These are phyloP conservation scores for Micoletzkya japonica DNA, from an alignment of 2,888 invertebrate species.

Conservation along the genomic window DNA sequence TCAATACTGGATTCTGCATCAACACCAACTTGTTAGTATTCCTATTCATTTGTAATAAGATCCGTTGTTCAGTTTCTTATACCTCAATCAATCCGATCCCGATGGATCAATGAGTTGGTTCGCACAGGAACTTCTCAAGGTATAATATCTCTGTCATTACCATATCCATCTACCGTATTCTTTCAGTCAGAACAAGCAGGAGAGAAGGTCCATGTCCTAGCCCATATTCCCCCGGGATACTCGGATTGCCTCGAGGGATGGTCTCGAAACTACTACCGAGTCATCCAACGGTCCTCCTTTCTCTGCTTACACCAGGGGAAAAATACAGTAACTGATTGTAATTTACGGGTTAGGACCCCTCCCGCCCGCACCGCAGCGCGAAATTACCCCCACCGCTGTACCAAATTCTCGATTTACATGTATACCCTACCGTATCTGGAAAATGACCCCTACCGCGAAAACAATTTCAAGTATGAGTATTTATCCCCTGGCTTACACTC, in stretches of 20 bases:
- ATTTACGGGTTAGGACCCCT: neutral
- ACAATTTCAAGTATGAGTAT: neutral
- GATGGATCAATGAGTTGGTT: conserved; percentile 82
- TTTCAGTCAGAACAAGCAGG: conserved; percentile 73
- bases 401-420: too few relatives aligned
- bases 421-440: too few relatives aligned
- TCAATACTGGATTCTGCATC: conserved; percentile 66
- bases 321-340: neutral
- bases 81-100: conserved; percentile 83
- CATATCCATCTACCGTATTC: neutral
- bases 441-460: neutral
- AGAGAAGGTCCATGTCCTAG: conserved; percentile 79
- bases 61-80: conserved; percentile 70
- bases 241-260: conserved; percentile 76
- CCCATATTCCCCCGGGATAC: conserved; percentile 81
- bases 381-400: too few relatives aligned
- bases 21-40: conserved; percentile 63
- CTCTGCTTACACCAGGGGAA: neutral
- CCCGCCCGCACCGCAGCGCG: neutral
- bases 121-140: conserved; percentile 71
- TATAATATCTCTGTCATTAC: neutral
- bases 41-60: neutral
- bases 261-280: conserved; percentile 78
- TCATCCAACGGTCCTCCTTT: conserved; percentile 65
- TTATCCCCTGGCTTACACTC: too few relatives aligned